phyloP scores from a whole-genome alignment of 2,113 vertebrate species.

The Chaetodon trifascialis region DNA sequence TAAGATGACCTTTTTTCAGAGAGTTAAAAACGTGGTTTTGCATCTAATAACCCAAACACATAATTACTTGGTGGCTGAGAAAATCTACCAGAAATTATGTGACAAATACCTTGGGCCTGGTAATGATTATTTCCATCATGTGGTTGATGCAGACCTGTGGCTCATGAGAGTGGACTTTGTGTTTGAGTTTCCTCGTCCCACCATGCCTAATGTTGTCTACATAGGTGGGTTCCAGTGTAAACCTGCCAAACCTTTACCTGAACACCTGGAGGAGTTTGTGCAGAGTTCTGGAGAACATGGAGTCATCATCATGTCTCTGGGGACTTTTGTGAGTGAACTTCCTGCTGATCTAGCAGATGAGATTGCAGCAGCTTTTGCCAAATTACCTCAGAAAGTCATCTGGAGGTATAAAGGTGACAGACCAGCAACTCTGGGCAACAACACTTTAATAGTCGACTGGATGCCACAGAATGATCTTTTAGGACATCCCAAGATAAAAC shows the following conservation, averaged over 20 bases:
- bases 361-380: constrained; percentile 76
- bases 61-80: neutral
- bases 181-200: constrained; percentile 83
- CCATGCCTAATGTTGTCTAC: constrained; percentile 82
- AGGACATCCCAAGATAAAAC: constrained; percentile 74
- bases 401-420: constrained; percentile 73
- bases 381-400: constrained; percentile 82
- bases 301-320: constrained; percentile 82
- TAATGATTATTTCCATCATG: constrained; percentile 64
- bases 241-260: constrained; percentile 75
- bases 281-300: constrained; percentile 81
- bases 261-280: constrained; percentile 79
- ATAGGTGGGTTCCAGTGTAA: constrained; percentile 84
- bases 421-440: constrained; percentile 76
- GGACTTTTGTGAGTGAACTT: constrained; percentile 70
- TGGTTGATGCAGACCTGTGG: constrained; percentile 80
- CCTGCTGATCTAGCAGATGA: constrained; percentile 62
- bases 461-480: constrained; percentile 83
- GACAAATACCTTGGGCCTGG: constrained; percentile 75
- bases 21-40: constrained; percentile 71
- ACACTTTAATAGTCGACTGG: constrained; percentile 81
- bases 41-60: neutral
- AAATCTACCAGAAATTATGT: constrained; percentile 46
- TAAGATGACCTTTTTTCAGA: constrained; percentile 82
- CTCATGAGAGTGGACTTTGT: constrained; percentile 85